Base-by-base conservation (phyloP, 2,113 vertebrate genomes). In the Onychorhynchus coronatus region DNA sequence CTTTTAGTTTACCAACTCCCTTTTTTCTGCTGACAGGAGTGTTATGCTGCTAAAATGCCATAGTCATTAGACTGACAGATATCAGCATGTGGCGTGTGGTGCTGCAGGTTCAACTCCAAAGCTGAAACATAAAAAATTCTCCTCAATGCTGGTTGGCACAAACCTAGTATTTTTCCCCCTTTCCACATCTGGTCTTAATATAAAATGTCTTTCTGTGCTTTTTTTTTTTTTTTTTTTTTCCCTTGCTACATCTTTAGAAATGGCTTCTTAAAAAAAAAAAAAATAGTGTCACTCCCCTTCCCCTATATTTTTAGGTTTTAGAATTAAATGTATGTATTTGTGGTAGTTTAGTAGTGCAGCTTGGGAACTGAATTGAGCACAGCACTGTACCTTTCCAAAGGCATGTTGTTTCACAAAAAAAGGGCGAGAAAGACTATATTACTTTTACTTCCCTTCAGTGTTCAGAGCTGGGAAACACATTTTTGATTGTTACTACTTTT, bases 181-280 rank as follows among this genome's bases (percentile, higher is more conserved):
- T 87, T 87, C 46, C 55, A 92, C 96, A 97, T 95, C 93, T 97
- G 96, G 83, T 95, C 82, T 63, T 91, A 71, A 95, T 97, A 81
- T 52, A 87, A 96, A 93, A 90, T 85, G 90, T 96, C 85, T 91
- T 93, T 92, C 61, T 67, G 23, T 0, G 0, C 14, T 19, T 63
- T 21, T 63, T 42, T 9, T 52, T 59, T 22, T 72, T 83, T 72
- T 83, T 58, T 22, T 12, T 5, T 14, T 1, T 6, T 6, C 16
- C 22, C n/a, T 85, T 30, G 23, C 76, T 76, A 84, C 85, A 91
- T 90, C 56, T 91, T 97, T 75, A 65, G 70, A 77, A 76, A 77
- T 18, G 68, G 52, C 62, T 80, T 85, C 8, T 30, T 55, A 84
- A 92, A 76, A 67, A 74, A 35, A 50, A 16, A 84, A 66, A 70